Base-by-base conservation (phyloP, 2,797 vertebrate genomes). In the Sebastes reedi region DNA sequence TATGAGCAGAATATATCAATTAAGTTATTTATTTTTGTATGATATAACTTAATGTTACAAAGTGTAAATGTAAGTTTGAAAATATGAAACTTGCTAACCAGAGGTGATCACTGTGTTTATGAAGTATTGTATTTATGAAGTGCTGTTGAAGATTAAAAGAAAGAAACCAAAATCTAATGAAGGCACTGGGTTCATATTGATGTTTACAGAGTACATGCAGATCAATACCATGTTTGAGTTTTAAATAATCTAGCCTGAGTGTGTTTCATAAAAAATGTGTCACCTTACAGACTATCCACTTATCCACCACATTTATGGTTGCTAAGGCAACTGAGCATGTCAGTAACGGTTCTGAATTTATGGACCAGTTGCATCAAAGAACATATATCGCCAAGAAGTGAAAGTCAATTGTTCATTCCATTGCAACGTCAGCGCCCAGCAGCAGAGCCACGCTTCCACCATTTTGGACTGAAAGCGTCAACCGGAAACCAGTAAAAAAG, bases 1-100 rank as follows among this genome's bases (percentile, higher is more conserved):
- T 67, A 24, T 75, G 36, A 56, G 25, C 29, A 89, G 2, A 88
- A 85, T 64, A 81, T 81, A 74, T 58, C 4, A 24, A 83, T 78
- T 83, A 18, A 79, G 24, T 82, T 77, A 71, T 89, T 91, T 92
- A 93, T 93, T 94, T 94, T 93, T 93, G 22, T 91, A 94, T 85
- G n/a, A 73, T 75, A 69, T 73, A 62, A 32, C 6, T 8, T 64
- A 42, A 68, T 82, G 72, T 83, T 86, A 69, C 16, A 87, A 16
- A 50, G 72, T 87, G 67, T 77, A 50, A 81, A 78, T 66, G 65
- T 75, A 61, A 46, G 22, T 76, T 60, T 56, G 2, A 65, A 79
- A 55, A 54, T n/a, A 30, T 75, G 8, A 79, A 71, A 76, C 46
- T 65, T 87, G 81, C 24, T 60, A 50, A 84, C 46, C 52, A 80